These are phyloP conservation scores for Parazoanthus swiftii DNA, from an alignment of 92 coral and sea anemone genomes.

Conservation along the genomic window DNA sequence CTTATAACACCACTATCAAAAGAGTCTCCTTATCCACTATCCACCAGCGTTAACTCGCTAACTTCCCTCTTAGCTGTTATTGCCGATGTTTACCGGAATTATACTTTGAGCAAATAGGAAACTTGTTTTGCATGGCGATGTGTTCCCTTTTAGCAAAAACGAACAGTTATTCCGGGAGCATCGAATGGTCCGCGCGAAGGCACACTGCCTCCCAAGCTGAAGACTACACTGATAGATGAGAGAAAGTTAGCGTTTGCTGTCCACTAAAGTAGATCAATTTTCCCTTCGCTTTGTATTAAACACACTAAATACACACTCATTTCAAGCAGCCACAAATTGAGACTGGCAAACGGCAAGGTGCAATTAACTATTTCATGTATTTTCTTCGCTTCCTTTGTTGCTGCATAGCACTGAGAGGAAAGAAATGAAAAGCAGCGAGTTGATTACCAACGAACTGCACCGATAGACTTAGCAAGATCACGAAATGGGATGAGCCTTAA, in stretches of 20 bases:
- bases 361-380: background rate
- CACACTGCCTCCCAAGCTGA: background rate
- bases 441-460: background rate
- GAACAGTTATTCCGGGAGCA: background rate
- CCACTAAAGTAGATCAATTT: background rate
- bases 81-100: no score
- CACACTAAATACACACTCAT: slow-evolving; percentile 26
- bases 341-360: slow-evolving; percentile 29
- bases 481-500: no score
- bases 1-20: no score
- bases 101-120: no score
- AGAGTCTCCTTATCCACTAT: no score
- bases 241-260: background rate
- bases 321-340: background rate
- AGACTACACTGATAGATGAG: background rate
- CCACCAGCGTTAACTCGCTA: no score
- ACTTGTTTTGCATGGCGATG: no score
- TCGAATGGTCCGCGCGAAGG: no score
- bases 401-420: background rate
- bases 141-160: background rate
- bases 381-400: background rate
- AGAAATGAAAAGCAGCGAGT: background rate
- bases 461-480: background rate
- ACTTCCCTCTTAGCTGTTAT: no score
- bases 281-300: background rate